Evolutionary conservation across 64 coral and sea anemone genomes (phyloP).

Genomic region (Platygyra sinensis): DNA sequence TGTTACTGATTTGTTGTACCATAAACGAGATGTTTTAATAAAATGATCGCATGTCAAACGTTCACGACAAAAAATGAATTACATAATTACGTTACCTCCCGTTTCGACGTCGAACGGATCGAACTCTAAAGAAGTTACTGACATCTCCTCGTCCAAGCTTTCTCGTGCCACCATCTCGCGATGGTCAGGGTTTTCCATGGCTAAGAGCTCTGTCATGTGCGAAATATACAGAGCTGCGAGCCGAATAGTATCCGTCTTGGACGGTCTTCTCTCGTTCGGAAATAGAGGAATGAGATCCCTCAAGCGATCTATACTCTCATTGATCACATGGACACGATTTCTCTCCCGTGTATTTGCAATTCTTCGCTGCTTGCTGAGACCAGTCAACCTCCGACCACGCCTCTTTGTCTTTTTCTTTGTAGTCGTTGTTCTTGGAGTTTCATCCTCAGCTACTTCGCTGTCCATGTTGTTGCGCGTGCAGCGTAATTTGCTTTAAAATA

Average conservation of each 20-base stretch:
- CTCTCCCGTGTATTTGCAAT: conserved; percentile 70
- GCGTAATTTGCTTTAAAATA: not conserved
- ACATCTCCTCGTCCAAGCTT: conserved; percentile 25
- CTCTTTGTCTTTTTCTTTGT: conserved; percentile 66
- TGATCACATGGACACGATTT: conserved; percentile 74
- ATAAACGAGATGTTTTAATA: not conserved
- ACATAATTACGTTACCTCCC: conserved; percentile 2
- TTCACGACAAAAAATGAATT: not conserved
- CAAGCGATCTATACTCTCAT: conserved; percentile 68
- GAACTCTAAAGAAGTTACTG: conserved; percentile 35
- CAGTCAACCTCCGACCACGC: conserved; percentile 50
- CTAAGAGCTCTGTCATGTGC: conserved; percentile 63
- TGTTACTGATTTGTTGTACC: not conserved
- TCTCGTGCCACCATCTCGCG: not conserved
- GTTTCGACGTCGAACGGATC: conserved; percentile 25
- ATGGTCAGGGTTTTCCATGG: conserved; percentile 24
- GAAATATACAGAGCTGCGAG: conserved; percentile 69
- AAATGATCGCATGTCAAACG: not conserved
- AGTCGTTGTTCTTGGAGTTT: not conserved
- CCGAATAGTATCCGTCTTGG: conserved; percentile 73
- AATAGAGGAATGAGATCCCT: conserved; percentile 77
- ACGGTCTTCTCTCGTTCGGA: conserved; percentile 68
- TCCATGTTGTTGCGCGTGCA: not conserved
- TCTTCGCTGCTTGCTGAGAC: conserved; percentile 66
- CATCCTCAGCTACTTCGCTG: conserved; percentile 5